Evolutionary conservation across 1,140 invertebrate species (phyloP), one percentile per base, ranked within the genome.

Genomic region (Elysia chlorotica): DNA sequence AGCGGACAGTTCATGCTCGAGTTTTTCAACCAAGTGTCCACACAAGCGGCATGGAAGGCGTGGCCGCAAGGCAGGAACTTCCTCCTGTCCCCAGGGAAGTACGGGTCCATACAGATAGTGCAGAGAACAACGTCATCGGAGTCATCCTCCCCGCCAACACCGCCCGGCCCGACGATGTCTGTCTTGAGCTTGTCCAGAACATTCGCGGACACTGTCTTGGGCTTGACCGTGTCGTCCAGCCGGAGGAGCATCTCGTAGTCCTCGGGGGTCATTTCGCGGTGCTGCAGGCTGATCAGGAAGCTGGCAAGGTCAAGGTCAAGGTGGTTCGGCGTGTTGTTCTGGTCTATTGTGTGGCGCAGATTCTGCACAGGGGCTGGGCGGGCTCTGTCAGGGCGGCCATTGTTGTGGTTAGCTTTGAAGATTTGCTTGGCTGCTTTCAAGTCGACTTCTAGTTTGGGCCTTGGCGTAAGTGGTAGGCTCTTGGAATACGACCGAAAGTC

Each of bases 31-130:
- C 83, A 85, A 73, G 75, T 78, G 35, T 83, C 82, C 56, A 85
- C 84, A 74, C 84, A 85, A 37, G 71, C 61, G 17, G 30, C 48
- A 62, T 85, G 84, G 74, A 84, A 85, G 14, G 75, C 76, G 67
- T 85, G 84, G n/a, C 72, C 66, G 74, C 84, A 85, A 0, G 84
- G 84, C 3, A 85, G 63, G 66, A 79, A 83, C 63, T 85, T 85
- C 48, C 81, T 74, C 17, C 56, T 63, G 63, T 85, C 78, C 65
- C 82, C 83, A 23, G 77, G 25, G 28, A 71, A 48, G 72, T 84
- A 85, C 2, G 63, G 30, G 17, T 85, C 84, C 78, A 85, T 79
- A 68, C 83, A 85, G 6, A 85, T 77, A 23, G 79, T 38, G 75
- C 84, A 85, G 10, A 78, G 56, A n/a, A n/a, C n/a, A n/a, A n/a